Conservation (phyloP, 2,113 vertebrate genomes). For the Sapayoa aenigma region DNA sequence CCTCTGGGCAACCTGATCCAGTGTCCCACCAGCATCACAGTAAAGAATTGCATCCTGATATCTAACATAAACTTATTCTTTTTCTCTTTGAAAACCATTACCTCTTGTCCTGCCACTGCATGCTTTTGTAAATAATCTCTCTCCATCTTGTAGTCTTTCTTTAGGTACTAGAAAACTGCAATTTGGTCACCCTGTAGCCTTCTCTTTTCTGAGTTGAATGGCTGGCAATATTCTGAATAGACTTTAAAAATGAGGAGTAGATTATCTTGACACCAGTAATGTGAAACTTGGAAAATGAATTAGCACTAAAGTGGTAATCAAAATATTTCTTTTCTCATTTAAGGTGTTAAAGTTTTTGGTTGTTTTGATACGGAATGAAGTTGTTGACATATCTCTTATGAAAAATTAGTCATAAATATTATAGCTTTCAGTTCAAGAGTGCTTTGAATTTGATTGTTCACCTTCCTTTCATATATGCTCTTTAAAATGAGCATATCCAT, state of each 20-base stretch:
- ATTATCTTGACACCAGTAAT: background rate
- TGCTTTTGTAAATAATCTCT: background rate
- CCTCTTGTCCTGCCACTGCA: background rate
- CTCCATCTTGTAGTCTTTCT: background rate
- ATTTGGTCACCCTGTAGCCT: background rate
- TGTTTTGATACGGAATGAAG: background rate
- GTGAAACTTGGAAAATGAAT: background rate
- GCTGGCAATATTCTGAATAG: background rate
- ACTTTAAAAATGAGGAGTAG: background rate
- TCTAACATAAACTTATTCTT: background rate
- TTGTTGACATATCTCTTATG: background rate
- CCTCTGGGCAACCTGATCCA: background rate
- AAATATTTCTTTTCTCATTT: background rate
- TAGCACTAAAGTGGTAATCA: slow-evolving; percentile 22
- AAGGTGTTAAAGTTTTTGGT: background rate
- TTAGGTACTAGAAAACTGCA: background rate
- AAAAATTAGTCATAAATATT: background rate
- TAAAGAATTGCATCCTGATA: background rate
- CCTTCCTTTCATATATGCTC: slow-evolving; percentile 30
- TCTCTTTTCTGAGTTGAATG: background rate
- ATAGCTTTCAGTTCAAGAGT: background rate
- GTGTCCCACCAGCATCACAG: background rate
- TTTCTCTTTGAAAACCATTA: background rate
- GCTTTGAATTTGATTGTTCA: slow-evolving; percentile 49
- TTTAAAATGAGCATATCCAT: background rate